A percentile compares a stretch with the other conserved stretches of the same genome.
Evolutionary conservation across 2,888 invertebrate genomes (phyloP).

Genomic region (Nysson spinosus): DNA sequence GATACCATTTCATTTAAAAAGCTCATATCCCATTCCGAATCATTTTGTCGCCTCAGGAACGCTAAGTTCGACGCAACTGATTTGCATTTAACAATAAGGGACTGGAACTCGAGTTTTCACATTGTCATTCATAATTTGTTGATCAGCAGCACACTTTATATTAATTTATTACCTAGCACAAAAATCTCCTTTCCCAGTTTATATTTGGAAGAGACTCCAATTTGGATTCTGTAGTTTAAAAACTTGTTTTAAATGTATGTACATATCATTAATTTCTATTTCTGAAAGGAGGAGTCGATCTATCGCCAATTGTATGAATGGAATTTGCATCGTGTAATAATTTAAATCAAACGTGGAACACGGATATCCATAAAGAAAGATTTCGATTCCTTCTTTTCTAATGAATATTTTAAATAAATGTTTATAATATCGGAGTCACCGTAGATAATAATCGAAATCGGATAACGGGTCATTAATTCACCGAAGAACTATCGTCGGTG

Average conservation of each 20-base stretch:
- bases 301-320: background rate
- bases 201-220: background rate
- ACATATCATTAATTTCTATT: constrained; percentile 14
- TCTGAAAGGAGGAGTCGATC: background rate
- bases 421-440: background rate
- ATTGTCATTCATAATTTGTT: too few species aligned
- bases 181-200: background rate
- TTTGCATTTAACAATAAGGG: too few species aligned
- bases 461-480: constrained; percentile 26
- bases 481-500: constrained; percentile 13
- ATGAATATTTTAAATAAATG: background rate
- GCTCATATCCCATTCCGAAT: too few species aligned
- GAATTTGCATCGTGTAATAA: background rate
- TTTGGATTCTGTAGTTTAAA: background rate
- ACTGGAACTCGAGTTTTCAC: too few species aligned
- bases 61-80: too few species aligned
- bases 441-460: constrained; percentile 5
- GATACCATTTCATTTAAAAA: too few species aligned
- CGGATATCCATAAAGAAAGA: background rate
- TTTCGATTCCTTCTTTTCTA: background rate
- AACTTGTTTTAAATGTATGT: background rate
- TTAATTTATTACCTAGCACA: too few species aligned
- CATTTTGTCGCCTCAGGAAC: too few species aligned
- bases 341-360: background rate
- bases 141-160: too few species aligned